phyloP scores from a whole-genome alignment of 1,140 invertebrate species.

The Mya arenaria region DNA sequence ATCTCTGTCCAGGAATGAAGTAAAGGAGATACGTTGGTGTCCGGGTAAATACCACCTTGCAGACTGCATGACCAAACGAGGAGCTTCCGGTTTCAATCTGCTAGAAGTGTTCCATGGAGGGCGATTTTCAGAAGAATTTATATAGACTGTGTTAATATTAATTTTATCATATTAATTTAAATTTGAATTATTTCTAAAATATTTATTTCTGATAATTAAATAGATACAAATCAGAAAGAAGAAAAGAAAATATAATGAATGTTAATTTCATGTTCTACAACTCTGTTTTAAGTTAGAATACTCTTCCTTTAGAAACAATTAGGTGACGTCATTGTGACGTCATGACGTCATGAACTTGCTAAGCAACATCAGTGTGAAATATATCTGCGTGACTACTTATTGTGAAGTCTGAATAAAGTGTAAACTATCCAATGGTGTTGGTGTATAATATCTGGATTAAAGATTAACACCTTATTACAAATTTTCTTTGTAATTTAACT shows the following conservation, averaged over 20 bases:
- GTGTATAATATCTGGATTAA: too few relatives aligned
- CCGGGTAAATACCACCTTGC: constrained; percentile 26
- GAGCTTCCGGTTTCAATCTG: constrained; percentile 18
- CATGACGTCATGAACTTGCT: constrained; percentile 4
- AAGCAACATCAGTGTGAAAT: too few relatives aligned
- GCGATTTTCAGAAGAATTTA: constrained; percentile 9
- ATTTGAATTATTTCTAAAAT: neutral
- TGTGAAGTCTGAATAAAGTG: too few relatives aligned
- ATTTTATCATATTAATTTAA: too few relatives aligned
- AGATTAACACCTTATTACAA: too few relatives aligned
- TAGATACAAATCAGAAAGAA: neutral
- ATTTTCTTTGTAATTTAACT: too few relatives aligned
- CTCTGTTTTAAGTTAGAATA: neutral
- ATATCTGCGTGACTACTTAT: too few relatives aligned
- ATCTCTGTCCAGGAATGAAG: constrained; percentile 18
- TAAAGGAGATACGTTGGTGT: constrained; percentile 36
- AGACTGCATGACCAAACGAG: constrained; percentile 43
- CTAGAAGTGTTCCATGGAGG: constrained; percentile 26
- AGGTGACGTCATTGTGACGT: constrained; percentile 1
- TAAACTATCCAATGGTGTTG: too few relatives aligned
- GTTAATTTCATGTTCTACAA: constrained; percentile 14
- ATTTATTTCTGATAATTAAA: constrained; percentile 5
- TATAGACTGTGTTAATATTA: constrained; percentile 17
- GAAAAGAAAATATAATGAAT: constrained; percentile 32
- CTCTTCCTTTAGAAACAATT: too few relatives aligned